These are phyloP conservation scores for Bradypodion ventrale DNA, from an alignment of 2,797 vertebrate genomes.

Conservation along the genomic window DNA sequence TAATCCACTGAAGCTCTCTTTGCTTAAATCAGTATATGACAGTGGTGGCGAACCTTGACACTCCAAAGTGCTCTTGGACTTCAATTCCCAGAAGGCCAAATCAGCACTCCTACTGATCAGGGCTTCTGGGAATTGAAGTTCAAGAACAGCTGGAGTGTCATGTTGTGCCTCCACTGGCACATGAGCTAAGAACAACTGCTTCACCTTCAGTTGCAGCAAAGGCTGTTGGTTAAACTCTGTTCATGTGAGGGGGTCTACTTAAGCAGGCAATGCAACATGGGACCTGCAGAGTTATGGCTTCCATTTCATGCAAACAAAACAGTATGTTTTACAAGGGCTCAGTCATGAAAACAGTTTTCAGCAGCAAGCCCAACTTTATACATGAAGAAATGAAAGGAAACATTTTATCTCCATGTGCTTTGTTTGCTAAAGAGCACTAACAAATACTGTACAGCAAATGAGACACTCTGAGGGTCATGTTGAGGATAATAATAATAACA, in stretches of 20 bases:
- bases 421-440: not conserved
- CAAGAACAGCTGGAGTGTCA: too few relatives aligned
- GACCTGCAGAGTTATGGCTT: not conserved
- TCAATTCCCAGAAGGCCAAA: too few relatives aligned
- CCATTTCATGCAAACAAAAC: not conserved
- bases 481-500: too few relatives aligned
- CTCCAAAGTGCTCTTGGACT: too few relatives aligned
- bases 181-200: not conserved
- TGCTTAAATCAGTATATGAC: constrained; percentile 9
- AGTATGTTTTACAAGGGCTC: not conserved
- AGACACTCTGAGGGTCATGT: not conserved
- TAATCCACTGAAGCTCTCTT: not conserved
- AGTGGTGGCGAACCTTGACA: too few relatives aligned
- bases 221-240: not conserved
- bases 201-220: not conserved
- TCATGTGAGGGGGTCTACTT: not conserved
- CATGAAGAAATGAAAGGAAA: not conserved
- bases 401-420: not conserved
- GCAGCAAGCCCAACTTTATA: not conserved
- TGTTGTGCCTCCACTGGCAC: too few relatives aligned
- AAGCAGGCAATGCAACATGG: not conserved
- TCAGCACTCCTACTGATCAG: too few relatives aligned
- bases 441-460: not conserved
- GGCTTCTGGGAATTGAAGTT: too few relatives aligned
- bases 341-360: not conserved